Conservation (phyloP, 2,113 vertebrate genomes). For the Panthera uncia region DNA sequence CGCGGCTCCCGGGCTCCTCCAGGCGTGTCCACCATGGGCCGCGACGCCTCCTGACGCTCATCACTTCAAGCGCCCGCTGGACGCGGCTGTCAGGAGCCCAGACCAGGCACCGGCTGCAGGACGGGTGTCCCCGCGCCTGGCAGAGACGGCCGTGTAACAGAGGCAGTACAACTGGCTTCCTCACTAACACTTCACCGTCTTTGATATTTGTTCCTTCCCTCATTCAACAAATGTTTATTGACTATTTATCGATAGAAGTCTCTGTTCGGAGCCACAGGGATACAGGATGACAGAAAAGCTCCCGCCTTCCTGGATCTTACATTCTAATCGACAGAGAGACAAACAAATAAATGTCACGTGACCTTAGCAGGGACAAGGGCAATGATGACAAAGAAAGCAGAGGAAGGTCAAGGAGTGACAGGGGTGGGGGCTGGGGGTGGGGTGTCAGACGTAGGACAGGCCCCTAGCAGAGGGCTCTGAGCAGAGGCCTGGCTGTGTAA, state of each 20-base stretch:
- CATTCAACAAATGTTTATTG: neutral
- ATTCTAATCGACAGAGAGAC: neutral
- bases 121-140: neutral
- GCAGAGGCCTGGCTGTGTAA: neutral
- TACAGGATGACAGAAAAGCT: neutral
- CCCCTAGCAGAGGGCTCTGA: neutral
- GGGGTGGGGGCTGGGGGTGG: neutral
- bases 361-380: neutral
- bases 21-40: too few species aligned
- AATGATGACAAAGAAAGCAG: neutral
- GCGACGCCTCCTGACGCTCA: neutral
- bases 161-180: neutral
- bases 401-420: neutral
- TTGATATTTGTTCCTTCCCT: neutral
- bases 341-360: neutral
- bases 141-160: neutral
- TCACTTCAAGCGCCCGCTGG: neutral
- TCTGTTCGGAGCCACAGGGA: neutral
- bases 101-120: neutral
- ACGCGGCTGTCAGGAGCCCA: neutral
- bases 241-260: neutral
- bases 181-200: neutral
- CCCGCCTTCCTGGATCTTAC: neutral
- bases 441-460: neutral
- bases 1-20: too few species aligned